Conservation (phyloP, 2,888 invertebrate genomes). For the Watsonalla binaria region DNA sequence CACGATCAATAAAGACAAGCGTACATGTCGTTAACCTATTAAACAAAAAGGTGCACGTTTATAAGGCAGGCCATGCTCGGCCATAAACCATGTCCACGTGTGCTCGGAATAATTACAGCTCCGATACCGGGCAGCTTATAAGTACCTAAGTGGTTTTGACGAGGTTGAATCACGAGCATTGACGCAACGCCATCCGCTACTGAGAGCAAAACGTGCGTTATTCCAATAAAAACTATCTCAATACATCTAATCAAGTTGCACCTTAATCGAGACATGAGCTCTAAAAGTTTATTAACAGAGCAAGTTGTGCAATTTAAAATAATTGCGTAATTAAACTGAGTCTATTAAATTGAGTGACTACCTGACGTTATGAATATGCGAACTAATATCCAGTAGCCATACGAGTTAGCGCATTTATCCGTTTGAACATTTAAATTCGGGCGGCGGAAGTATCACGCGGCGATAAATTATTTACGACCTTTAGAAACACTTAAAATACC, state of each 20-base stretch:
- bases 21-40: conserved; percentile 66
- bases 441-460: conserved; percentile 75
- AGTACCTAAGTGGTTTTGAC: conserved; percentile 46
- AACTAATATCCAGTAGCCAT: conserved; percentile 70
- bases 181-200: conserved; percentile 46
- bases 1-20: conserved; percentile 51
- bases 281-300: conserved; percentile 11
- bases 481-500: conserved; percentile 76
- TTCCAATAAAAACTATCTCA: conserved; percentile 34
- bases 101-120: conserved; percentile 68
- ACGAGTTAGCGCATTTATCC: conserved; percentile 51
- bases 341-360: conserved; percentile 32
- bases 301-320: conserved; percentile 19
- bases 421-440: conserved; percentile 65
- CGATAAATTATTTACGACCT: conserved; percentile 74
- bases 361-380: conserved; percentile 40
- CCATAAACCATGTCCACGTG: conserved; percentile 69
- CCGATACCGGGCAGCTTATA: conserved; percentile 32
- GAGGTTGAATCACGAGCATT: conserved; percentile 59
- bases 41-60: conserved; percentile 61
- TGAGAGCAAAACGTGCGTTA: conserved; percentile 32
- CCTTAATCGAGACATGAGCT: conserved; percentile 7
- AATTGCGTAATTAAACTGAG: conserved; percentile 31
- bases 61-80: conserved; percentile 56
- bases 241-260: conserved; percentile 3